Evolutionary conservation across 2,797 vertebrate genomes (phyloP), one percentile per base, ranked within the genome.

Genomic region (Pyrocephalus nanus): DNA sequence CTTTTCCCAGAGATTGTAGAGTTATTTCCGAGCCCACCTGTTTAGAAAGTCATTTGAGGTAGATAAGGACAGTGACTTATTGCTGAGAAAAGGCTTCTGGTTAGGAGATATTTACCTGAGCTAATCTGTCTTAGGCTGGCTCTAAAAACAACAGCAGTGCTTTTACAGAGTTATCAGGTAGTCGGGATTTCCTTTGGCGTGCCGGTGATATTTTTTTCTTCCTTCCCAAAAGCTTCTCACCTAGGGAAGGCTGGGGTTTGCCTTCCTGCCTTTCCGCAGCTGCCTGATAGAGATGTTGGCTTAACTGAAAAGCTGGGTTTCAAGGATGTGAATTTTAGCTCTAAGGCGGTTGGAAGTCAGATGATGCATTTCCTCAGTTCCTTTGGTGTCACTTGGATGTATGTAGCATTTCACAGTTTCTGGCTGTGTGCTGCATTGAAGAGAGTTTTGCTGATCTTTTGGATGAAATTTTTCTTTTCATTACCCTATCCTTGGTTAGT

Each of bases 1-100:
- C 5, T 1, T 80, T 96, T 88, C 86, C 34, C 53, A 83, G 73
- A 54, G 88, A 72, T 83, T 65, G 82, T 6, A 9, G 57, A 64
- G 80, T 70, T 74, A 58, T 88, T 92, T 92, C 93, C 7, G 12
- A 95, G 61, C 76, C 81, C 81, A 81, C 86, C 76, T 93, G 73
- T 86, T 95, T 91, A 38, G 75, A 71, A 91, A 96, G 92, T 90
- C 88, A 66, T 85, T 94, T 51, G 73, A 96, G 88, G 91, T 93
- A 90, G 96, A 78, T 93, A 93, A 93, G 95, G 91, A 75, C 88
- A 57, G 88, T 92, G 86, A 95, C 82, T 94, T 92, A 70, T 78
- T 95, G 78, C 88, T 93, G 80, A 91, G 91, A 95, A 76, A 61
- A 91, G 51, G 79, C 77, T 95, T 80, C 80, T 93, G 74, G 70